Conservation (phyloP, 2,888 invertebrate genomes). For the Bhutanitis thaidina region DNA sequence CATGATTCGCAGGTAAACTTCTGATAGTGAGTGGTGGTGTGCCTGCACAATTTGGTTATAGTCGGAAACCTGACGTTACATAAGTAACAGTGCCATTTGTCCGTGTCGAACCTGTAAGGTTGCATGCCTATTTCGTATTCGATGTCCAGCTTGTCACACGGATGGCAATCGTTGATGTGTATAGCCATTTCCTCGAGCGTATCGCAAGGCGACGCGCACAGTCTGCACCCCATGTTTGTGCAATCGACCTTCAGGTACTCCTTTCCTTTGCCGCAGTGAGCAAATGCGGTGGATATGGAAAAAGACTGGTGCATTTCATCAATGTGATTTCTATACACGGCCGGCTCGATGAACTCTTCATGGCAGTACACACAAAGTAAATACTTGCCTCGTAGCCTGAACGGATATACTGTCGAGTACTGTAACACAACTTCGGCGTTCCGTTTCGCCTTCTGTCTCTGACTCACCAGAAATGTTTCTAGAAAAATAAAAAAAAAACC, state of each 20-base stretch:
- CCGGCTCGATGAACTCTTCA: constrained; percentile 53
- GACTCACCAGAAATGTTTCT: constrained; percentile 47
- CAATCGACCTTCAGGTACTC: constrained; percentile 63
- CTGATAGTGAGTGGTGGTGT: constrained; percentile 57
- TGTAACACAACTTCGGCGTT: constrained; percentile 64
- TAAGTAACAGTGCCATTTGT: constrained; percentile 50
- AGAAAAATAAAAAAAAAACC: constrained; percentile 58
- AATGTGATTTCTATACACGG: constrained; percentile 50
- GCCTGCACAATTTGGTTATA: constrained; percentile 51
- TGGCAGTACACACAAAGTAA: constrained; percentile 67
- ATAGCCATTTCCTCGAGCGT: constrained; percentile 43
- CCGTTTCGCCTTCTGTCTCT: constrained; percentile 47
- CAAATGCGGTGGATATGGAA: constrained; percentile 55
- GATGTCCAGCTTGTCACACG: constrained; percentile 39
- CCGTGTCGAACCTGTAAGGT: constrained; percentile 52
- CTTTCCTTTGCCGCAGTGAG: constrained; percentile 46
- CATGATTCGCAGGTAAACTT: constrained; percentile 62
- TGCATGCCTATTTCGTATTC: constrained; percentile 53
- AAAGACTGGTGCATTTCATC: constrained; percentile 45
- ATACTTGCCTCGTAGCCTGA: constrained; percentile 52
- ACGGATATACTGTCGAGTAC: constrained; percentile 64
- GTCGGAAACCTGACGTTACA: constrained; percentile 53
- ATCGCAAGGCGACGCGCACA: constrained; percentile 42
- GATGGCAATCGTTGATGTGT: constrained; percentile 48
- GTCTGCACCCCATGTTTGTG: constrained; percentile 49